Evolutionary conservation across 2,888 invertebrate species (phyloP), one percentile per base, ranked within the genome.

Genomic region (Mesoligia furuncula): DNA sequence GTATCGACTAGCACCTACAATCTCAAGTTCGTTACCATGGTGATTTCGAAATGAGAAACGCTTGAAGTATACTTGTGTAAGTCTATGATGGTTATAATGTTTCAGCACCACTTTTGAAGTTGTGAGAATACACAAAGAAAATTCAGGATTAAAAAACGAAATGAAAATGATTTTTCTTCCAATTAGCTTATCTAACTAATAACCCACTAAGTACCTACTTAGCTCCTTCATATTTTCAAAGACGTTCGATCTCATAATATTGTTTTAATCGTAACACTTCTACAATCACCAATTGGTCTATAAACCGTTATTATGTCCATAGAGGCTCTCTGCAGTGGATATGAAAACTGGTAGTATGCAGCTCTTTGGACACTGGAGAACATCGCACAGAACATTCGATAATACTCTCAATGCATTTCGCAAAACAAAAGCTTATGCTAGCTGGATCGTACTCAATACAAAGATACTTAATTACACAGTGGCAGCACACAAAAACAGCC

Each of bases 381-480:
- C 83, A 80, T 86, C 73, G 27, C 62, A 68, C 31, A 57, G 77
- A 75, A 85, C 77, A 85, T 80, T 77, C 79, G 71, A 80, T 79
- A 85, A 84, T 76, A 77, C 77, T 86, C 77, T 62, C 75, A 81
- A 85, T 83, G 75, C 79, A 72, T 87, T 88, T 81, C 78, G 69
- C 77, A 72, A 85, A 87, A 87, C 87, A 87, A 87, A 88, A 85
- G 87, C 76, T 71, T 76, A 61, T 69, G 70, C 74, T 54, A 36
- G 17, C 81, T 83, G 66, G 24, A 74, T 83, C 73, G 81, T 85
- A 78, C 88, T 88, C 81, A 78, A 84, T 80, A 72, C 81, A 87
- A 88, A 87, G 84, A 84, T 85, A 83, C 88, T 88, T 84, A 88
- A 89, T 88, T 87, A 88, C 89, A 85, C 79, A 67, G 73, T 57